phyloP scores from a whole-genome alignment of 2,113 vertebrate genomes.

The Phodopus roborovskii region DNA sequence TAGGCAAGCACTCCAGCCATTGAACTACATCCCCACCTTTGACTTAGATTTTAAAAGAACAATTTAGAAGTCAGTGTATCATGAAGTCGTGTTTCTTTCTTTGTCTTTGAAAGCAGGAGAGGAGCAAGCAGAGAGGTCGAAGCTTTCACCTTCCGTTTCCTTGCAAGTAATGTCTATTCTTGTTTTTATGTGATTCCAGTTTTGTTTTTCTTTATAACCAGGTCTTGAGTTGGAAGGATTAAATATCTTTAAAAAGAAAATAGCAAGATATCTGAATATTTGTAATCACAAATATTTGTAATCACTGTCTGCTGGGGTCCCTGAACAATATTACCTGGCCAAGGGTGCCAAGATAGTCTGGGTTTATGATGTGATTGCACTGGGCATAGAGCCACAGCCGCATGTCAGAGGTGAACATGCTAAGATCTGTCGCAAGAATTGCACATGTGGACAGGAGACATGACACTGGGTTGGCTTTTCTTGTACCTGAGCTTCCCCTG shows the following conservation, averaged over 20 bases:
- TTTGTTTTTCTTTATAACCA: neutral
- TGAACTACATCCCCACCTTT: too few relatives aligned
- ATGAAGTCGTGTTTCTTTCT: neutral
- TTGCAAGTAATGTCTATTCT: neutral
- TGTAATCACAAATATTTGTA: constrained; percentile 7
- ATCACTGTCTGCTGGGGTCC: neutral
- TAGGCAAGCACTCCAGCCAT: neutral
- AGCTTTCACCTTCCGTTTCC: neutral
- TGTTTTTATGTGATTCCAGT: constrained; percentile 13
- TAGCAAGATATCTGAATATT: neutral
- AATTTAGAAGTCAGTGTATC: neutral
- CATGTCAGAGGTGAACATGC: neutral
- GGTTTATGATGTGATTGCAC: too few relatives aligned
- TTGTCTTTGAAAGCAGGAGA: neutral
- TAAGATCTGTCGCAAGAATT: neutral
- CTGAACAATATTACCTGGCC: neutral
- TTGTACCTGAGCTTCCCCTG: neutral
- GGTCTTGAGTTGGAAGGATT: neutral
- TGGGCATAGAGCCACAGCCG: neutral
- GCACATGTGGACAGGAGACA: neutral
- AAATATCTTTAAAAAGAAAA: neutral
- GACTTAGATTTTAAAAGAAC: neutral
- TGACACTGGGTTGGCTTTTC: neutral
- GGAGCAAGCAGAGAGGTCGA: neutral
- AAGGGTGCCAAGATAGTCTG: neutral